These are phyloP conservation scores for Sibirionetta formosa DNA, from an alignment of 2,797 vertebrate species.

Conservation along the genomic window DNA sequence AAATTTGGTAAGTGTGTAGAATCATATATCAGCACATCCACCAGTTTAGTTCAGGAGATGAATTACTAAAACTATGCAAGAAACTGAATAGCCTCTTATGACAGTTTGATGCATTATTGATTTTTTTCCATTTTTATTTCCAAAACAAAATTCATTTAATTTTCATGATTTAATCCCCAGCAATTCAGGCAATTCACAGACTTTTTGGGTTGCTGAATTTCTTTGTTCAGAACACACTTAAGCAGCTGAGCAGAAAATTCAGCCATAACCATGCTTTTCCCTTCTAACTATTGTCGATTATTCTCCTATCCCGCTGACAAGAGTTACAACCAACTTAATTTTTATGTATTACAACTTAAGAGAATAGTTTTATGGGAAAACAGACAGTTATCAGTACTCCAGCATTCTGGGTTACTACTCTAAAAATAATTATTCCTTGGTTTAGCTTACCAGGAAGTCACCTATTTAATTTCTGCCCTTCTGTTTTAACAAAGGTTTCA, in stretches of 20 bases:
- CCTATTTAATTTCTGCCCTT: not conserved
- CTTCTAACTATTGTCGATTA: not conserved
- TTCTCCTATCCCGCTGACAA: not conserved
- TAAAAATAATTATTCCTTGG: not conserved
- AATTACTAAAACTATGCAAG: slow-evolving; percentile 66
- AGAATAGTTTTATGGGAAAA: not conserved
- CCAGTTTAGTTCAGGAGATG: slow-evolving; percentile 50
- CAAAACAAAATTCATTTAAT: slow-evolving; percentile 66
- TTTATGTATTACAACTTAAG: not conserved
- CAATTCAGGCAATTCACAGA: slow-evolving; percentile 24
- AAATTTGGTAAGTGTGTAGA: slow-evolving; percentile 62
- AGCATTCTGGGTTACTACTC: not conserved
- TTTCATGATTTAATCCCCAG: slow-evolving; percentile 52
- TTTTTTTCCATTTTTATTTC: slow-evolving; percentile 44
- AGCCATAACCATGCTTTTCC: not conserved
- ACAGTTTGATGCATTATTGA: slow-evolving; percentile 59
- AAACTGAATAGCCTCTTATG: slow-evolving; percentile 51
- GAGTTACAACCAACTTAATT: slow-evolving; percentile 4
- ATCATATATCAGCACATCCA: slow-evolving; percentile 63
- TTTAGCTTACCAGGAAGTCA: not conserved
- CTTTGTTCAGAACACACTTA: slow-evolving; percentile 22
- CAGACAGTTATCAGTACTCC: not conserved
- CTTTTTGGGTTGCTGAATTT: not conserved
- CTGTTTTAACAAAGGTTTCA: slow-evolving; percentile 7
- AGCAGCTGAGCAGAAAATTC: slow-evolving; percentile 41